Conservation (phyloP, 1,140 invertebrate species). For the Drosophila cardini region DNA sequence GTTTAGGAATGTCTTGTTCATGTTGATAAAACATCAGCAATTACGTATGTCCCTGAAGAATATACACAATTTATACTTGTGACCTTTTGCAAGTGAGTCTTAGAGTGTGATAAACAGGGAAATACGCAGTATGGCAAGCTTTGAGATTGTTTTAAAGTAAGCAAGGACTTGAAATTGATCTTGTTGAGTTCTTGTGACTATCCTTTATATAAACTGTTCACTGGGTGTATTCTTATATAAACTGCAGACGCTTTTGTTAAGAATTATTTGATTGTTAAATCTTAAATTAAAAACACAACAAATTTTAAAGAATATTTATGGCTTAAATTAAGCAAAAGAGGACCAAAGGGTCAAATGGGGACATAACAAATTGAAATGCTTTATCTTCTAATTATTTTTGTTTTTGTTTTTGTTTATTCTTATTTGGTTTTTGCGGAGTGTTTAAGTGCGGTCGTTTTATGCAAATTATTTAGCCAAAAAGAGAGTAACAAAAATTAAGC, state of each 20-base stretch:
- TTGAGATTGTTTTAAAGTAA: no score
- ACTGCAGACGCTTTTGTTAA: no score
- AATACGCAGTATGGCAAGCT: no score
- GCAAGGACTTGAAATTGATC: no score
- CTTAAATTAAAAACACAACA: no score
- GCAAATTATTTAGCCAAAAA: slow-evolving; percentile 24
- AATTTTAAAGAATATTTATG: no score
- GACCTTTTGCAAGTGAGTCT: not conserved
- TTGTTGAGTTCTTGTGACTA: no score
- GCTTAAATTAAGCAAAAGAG: slow-evolving; percentile 2
- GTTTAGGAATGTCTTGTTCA: slow-evolving; percentile 5
- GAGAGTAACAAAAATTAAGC: slow-evolving; percentile 9
- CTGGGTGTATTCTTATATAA: no score
- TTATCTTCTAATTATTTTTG: slow-evolving; percentile 5
- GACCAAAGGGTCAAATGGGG: slow-evolving; percentile 3
- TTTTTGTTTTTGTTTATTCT: not conserved
- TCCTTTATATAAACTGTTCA: no score
- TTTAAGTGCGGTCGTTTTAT: slow-evolving; percentile 42
- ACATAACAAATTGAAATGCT: slow-evolving; percentile 29
- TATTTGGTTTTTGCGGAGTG: slow-evolving; percentile 6
- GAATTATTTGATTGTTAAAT: slow-evolving; percentile 20
- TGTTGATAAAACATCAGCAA: slow-evolving; percentile 5
- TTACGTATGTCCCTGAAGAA: slow-evolving; percentile 2
- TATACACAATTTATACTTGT: slow-evolving; percentile 1
- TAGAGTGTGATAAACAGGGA: no score